Evolutionary conservation across 2,888 invertebrate genomes (phyloP), one percentile per base, ranked within the genome.

Genomic region (Brachyptera putata): DNA sequence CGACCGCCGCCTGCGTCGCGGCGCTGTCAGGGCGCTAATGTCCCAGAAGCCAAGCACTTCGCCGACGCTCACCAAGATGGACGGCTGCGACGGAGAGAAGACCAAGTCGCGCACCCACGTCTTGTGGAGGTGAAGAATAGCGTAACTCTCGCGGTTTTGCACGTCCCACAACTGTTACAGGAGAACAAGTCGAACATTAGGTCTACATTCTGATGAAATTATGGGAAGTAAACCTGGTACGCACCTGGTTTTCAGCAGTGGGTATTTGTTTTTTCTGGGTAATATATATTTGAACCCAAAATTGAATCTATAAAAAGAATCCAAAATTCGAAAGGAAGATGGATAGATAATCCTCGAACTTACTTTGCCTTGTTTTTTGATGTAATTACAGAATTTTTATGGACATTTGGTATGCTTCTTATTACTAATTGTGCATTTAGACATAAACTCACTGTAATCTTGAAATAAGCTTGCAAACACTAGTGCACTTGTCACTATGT

Each of bases 21-120:
- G 7, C 14, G 13, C 30, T 30, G 1, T 7, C 21, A 76, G 63
- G 53, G 74, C 72, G 0, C 75, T 74, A 25, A 80, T 69, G 67
- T 82, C 77, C 83, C 83, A 83, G 80, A 80, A 83, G 0, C 80
- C 79, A 24, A 83, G 76, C 69, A 82, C 81, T 1, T 81, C 75
- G 1, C 80, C 81, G 70, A 82, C 75, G 18, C 80, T 80, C 4
- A 82, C 77, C 34, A 83, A 71, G 26, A 83, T 78, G 2, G 79
- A 63, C 0, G 80, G 79, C 2, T 77, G 74, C 37, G 73, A 69
- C 0, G 75, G 72, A 1, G 82, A 80, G 73, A 83, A 84, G 3
- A 75, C 65, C 72, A 83, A 66, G 70, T 76, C 67, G 30, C 79
- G 76, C 4, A 84, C 81, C 46, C 76, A 74, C 13, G 77, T 71